phyloP scores from a whole-genome alignment of 2,797 vertebrate species.

The Falco rusticolus region DNA sequence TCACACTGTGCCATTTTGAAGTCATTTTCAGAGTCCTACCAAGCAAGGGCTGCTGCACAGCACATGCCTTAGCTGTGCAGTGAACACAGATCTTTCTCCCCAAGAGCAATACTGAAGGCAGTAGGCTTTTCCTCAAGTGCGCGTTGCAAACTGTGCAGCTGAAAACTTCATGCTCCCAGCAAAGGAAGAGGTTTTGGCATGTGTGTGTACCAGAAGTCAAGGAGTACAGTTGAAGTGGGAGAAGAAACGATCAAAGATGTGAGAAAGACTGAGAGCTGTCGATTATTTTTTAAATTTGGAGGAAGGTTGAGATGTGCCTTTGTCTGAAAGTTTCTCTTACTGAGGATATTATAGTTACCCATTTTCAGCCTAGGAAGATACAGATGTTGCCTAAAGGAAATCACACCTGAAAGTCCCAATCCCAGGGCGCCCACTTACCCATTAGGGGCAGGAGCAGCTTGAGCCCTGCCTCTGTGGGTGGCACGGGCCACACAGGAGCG shows the following conservation, averaged over 20 bases:
- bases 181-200: slow-evolving; percentile 34
- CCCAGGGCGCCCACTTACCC: not conserved
- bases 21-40: slow-evolving; percentile 37
- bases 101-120: not conserved
- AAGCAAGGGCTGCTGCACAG: slow-evolving; percentile 49
- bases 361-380: not conserved
- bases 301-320: not conserved
- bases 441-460: not conserved
- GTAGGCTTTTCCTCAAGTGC: slow-evolving; percentile 19
- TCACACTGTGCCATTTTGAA: slow-evolving; percentile 66
- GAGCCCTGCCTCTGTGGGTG: not conserved
- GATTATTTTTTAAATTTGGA: not conserved
- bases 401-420: not conserved
- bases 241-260: not conserved
- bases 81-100: not conserved
- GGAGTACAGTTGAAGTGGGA: not conserved
- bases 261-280: not conserved
- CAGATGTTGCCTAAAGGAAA: not conserved
- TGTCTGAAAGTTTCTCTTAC: not conserved
- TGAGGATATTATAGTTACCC: not conserved
- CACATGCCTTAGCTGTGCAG: slow-evolving; percentile 38
- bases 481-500: not conserved
- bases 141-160: not conserved
- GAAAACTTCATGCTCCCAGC: slow-evolving; percentile 34
- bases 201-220: not conserved